Conservation (phyloP, 2,797 vertebrate species). For the Catostomus latipinnis region DNA sequence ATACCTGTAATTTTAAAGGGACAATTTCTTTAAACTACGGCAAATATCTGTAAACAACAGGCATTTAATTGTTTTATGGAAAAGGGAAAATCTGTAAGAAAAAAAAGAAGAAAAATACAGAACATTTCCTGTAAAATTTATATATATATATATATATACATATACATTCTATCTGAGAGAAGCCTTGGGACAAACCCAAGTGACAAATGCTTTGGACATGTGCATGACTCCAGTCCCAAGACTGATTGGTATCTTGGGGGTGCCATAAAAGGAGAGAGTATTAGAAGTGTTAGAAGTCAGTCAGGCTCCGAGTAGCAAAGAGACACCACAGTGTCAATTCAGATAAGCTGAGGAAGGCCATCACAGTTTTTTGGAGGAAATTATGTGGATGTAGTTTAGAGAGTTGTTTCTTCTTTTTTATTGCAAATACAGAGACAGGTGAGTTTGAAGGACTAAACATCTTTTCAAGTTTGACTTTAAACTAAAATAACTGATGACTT, state of each 20-base stretch:
- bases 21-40: too few relatives aligned
- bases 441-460: neutral
- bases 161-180: neutral
- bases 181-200: neutral
- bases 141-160: too few relatives aligned
- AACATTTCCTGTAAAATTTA: too few relatives aligned
- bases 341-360: neutral
- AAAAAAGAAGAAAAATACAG: too few relatives aligned
- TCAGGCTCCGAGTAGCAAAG: constrained; percentile 27
- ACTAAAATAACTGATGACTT: neutral
- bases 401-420: neutral
- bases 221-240: constrained; percentile 22
- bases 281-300: neutral
- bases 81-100: too few relatives aligned
- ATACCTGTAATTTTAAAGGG: too few relatives aligned
- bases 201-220: constrained; percentile 26
- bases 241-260: constrained; percentile 39
- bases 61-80: too few relatives aligned
- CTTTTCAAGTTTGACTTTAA: neutral
- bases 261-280: constrained; percentile 46
- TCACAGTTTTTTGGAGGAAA: neutral
- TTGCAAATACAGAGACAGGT: neutral
- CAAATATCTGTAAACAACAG: too few relatives aligned
- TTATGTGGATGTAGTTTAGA: neutral
- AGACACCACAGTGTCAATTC: constrained; percentile 4